Conservation (phyloP, 2,797 vertebrate genomes). For the Coendou prehensilis region DNA sequence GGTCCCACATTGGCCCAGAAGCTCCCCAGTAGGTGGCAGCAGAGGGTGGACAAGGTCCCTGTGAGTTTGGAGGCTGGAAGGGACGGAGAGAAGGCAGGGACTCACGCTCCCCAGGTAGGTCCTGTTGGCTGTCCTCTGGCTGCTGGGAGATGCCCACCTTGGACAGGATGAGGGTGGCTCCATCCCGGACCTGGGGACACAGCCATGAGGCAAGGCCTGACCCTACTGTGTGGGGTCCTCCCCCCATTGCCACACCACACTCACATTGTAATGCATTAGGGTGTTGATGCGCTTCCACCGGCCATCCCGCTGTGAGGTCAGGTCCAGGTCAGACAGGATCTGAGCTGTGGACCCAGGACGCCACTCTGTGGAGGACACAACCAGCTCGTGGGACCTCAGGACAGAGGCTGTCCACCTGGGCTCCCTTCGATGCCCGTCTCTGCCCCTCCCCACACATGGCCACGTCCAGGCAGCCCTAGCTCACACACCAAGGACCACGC, state of each 20-base stretch:
- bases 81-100: conserved; percentile 38
- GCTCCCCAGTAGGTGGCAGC: not conserved
- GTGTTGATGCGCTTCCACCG: conserved; percentile 97
- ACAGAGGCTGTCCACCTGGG: fast-evolving
- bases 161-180: conserved; percentile 96
- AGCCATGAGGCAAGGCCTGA: not conserved
- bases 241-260: conserved; percentile 55
- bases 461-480: fast-evolving
- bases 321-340: conserved; percentile 97
- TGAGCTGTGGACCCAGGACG: conserved; percentile 98
- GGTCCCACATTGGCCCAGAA: fast-evolving
- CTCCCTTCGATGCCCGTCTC: not conserved
- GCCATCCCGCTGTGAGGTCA: conserved; percentile 98
- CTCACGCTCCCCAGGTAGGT: conserved; percentile 97
- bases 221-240: fast-evolving
- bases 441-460: fast-evolving
- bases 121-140: conserved; percentile 97
- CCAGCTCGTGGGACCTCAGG: not conserved
- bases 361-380: conserved; percentile 92
- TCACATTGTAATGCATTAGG: conserved; percentile 98
- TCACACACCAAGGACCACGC: conserved; percentile 95
- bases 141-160: conserved; percentile 94
- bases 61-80: not conserved
- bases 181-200: conserved; percentile 94
- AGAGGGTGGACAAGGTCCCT: fast-evolving